Evolutionary conservation across 2,797 vertebrate genomes (phyloP).

Genomic region (Spondyliosoma cantharus): DNA sequence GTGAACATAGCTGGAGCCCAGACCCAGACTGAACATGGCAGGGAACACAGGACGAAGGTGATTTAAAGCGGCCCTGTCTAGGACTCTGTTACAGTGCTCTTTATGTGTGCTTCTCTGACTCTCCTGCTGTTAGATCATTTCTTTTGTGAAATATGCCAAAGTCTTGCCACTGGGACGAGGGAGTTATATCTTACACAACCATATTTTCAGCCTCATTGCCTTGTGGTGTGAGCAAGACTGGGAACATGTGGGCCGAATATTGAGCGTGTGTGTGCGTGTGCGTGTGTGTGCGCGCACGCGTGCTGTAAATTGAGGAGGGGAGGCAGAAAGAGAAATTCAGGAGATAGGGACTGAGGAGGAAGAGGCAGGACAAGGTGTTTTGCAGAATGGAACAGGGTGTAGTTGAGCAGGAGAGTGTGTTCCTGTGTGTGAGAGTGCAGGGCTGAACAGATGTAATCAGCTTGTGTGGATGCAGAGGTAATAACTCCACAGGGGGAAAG

Average conservation of each 20-base stretch:
- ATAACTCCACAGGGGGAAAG: constrained; percentile 60
- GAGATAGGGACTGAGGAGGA: constrained; percentile 1
- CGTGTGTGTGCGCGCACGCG: background rate
- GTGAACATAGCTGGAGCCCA: too few relatives aligned
- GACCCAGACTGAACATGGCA: too few relatives aligned
- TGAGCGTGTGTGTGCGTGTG: background rate
- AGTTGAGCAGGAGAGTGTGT: constrained; percentile 35
- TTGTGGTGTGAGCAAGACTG: constrained; percentile 2
- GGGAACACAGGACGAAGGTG: too few relatives aligned
- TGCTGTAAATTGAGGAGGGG: background rate
- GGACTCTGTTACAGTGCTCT: background rate
- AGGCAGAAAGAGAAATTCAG: background rate
- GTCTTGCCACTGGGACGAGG: constrained; percentile 7
- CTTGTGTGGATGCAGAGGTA: constrained; percentile 63
- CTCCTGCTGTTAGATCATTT: constrained; percentile 6
- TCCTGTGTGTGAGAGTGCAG: constrained; percentile 25
- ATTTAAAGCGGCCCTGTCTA: too few relatives aligned
- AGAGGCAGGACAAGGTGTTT: constrained; percentile 29
- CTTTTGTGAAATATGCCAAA: constrained; percentile 18
- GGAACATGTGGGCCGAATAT: constrained; percentile 21
- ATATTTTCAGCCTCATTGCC: constrained; percentile 50
- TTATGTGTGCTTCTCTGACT: background rate
- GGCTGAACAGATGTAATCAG: constrained; percentile 62
- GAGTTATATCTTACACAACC: constrained; percentile 1
- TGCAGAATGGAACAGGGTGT: constrained; percentile 42